Percentiles rank a stretch among this genome's conserved stretches.
These are phyloP conservation scores for Urocolius indicus DNA, from an alignment of 2,113 vertebrate species.

Conservation along the genomic window DNA sequence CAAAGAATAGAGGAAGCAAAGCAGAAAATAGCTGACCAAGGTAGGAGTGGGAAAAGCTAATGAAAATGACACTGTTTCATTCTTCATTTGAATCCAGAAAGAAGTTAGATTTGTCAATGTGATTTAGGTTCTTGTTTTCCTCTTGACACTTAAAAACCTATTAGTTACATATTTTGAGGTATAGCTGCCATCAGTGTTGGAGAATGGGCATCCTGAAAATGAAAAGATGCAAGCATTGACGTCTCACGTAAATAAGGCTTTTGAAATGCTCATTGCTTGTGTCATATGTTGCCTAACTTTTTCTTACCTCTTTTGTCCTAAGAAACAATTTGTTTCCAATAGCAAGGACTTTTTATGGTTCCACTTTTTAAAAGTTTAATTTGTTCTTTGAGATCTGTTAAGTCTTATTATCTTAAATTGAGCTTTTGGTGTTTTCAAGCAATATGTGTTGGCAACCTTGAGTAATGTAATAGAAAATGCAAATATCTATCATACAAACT, in stretches of 20 bases:
- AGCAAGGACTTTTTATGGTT: not conserved
- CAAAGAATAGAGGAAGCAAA: conserved; percentile 97
- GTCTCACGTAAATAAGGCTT: not conserved
- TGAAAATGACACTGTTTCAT: not conserved
- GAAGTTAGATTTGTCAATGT: not conserved
- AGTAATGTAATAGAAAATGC: not conserved
- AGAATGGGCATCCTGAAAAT: not conserved
- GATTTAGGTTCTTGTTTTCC: not conserved
- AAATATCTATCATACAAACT: not conserved
- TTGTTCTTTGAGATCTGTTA: not conserved
- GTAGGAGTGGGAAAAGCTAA: conserved; percentile 72
- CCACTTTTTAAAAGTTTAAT: not conserved
- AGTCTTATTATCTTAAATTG: not conserved
- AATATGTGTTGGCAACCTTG: not conserved
- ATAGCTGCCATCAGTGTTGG: not conserved
- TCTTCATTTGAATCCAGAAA: not conserved
- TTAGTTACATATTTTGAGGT: not conserved
- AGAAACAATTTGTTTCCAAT: not conserved
- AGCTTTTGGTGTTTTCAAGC: not conserved
- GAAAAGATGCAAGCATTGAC: not conserved
- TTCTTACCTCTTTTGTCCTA: not conserved
- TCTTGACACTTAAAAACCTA: not conserved
- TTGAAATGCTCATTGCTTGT: not conserved
- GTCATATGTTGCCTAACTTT: not conserved
- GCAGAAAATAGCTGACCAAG: conserved; percentile 90